These are phyloP conservation scores for Sterna hirundo DNA, from an alignment of 2,113 vertebrate genomes.

Conservation along the genomic window DNA sequence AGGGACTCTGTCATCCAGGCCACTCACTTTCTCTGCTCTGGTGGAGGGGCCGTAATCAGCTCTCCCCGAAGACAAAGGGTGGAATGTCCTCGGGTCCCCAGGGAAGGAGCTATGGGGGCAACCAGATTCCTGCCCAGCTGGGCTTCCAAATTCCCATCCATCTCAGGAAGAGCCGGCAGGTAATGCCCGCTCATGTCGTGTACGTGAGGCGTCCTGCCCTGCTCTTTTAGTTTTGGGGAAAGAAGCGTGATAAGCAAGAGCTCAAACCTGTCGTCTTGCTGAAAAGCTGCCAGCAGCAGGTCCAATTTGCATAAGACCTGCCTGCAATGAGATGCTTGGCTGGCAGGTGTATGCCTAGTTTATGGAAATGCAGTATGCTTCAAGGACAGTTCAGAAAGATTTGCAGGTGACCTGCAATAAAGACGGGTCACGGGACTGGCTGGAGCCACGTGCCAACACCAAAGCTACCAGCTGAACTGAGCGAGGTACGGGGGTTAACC, in stretches of 20 bases:
- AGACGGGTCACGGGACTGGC: background rate
- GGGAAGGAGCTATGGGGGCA: background rate
- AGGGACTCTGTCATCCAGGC: background rate
- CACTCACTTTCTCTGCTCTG: background rate
- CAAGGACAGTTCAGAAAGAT: background rate
- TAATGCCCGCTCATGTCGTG: rapidly evolving
- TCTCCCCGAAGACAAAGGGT: background rate
- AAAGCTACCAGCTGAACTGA: background rate
- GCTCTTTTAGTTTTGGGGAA: background rate
- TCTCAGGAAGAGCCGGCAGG: rapidly evolving
- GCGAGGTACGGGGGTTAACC: background rate
- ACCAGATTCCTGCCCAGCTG: rapidly evolving
- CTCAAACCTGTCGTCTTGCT: background rate
- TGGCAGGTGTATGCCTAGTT: background rate
- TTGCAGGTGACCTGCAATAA: background rate
- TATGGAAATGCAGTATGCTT: background rate
- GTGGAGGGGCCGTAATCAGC: background rate
- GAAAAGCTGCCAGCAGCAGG: background rate
- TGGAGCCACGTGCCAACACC: rapidly evolving
- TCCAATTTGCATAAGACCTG: background rate
- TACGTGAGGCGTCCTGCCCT: background rate
- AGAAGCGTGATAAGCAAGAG: background rate
- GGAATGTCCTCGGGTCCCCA: rapidly evolving
- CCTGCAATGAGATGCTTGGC: background rate
- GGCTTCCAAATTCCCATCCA: background rate